phyloP scores from a whole-genome alignment of 2,797 vertebrate genomes.

The Spheniscus humboldti region DNA sequence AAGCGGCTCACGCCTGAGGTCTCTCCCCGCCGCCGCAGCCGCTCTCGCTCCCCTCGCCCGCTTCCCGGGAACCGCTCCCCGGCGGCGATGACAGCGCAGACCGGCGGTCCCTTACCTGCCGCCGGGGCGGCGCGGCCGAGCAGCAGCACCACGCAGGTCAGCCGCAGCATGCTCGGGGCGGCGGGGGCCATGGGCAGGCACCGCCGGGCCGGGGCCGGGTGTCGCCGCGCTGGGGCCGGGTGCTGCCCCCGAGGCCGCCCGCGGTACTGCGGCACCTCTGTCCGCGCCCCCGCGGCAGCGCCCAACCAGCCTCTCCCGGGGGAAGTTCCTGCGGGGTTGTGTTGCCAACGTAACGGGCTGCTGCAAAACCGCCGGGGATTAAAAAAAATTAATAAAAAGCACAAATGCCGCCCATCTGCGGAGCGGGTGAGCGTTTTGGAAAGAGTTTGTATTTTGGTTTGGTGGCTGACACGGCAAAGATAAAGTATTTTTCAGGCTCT shows the following conservation, averaged over 20 bases:
- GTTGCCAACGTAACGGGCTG: not conserved
- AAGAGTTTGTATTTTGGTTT: too few species aligned
- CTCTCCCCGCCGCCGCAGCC: not conserved
- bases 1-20: not conserved
- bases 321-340: not conserved
- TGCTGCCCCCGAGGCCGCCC: not conserved
- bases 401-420: not conserved
- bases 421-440: too few species aligned
- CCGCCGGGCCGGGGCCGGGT: not conserved
- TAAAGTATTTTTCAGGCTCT: accelerated
- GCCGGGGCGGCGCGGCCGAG: not conserved
- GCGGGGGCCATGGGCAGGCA: not conserved
- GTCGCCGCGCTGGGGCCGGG: not conserved
- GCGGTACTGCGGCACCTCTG: not conserved
- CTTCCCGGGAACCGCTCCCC: not conserved
- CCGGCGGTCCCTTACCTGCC: conserved; percentile 32
- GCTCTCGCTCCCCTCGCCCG: not conserved
- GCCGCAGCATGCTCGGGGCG: not conserved
- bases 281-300: not conserved
- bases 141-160: not conserved
- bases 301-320: not conserved
- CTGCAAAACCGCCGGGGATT: not conserved
- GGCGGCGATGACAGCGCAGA: not conserved
- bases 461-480: not conserved
- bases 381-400: not conserved